Conservation (phyloP, 2,113 vertebrate genomes). For the Seriola quinqueradiata region DNA sequence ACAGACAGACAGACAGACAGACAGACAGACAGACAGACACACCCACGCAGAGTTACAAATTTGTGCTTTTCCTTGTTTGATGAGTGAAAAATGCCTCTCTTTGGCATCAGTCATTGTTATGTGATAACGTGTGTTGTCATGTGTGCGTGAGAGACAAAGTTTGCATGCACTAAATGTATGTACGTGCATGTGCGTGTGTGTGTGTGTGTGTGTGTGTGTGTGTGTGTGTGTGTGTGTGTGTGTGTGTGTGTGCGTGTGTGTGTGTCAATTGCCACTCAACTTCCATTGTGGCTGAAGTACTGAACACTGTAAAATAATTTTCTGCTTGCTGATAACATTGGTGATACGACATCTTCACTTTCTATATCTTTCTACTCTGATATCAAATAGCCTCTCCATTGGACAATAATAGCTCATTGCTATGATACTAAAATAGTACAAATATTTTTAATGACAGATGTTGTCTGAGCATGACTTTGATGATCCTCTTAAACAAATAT, state of each 20-base stretch:
- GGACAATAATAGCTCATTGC: slow-evolving; percentile 44
- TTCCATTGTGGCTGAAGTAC: slow-evolving; percentile 12
- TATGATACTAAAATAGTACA: slow-evolving; percentile 54
- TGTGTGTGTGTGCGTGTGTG: not conserved
- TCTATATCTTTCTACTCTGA: slow-evolving; percentile 7
- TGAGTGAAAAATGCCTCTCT: slow-evolving; percentile 31
- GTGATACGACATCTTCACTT: slow-evolving; percentile 13
- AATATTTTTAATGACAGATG: slow-evolving; percentile 65
- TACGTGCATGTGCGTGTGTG: slow-evolving; percentile 9
- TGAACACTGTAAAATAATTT: slow-evolving; percentile 35
- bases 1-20: not conserved
- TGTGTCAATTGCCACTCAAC: slow-evolving; percentile 31
- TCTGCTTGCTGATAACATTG: slow-evolving; percentile 9
- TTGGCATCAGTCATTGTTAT: slow-evolving; percentile 33
- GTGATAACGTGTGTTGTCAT: slow-evolving; percentile 23
- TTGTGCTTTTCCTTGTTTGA: slow-evolving; percentile 34
- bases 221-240: slow-evolving; percentile 16
- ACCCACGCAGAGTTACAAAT: slow-evolving; percentile 33
- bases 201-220: not conserved
- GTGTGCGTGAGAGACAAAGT: slow-evolving; percentile 17
- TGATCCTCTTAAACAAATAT: slow-evolving; percentile 72
- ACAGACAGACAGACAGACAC: slow-evolving; percentile 20
- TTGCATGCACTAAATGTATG: not conserved
- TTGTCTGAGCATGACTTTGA: slow-evolving; percentile 63
- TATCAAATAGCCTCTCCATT: slow-evolving; percentile 33